phyloP scores from a whole-genome alignment of 2,113 vertebrate species.

The Sardina pilchardus region DNA sequence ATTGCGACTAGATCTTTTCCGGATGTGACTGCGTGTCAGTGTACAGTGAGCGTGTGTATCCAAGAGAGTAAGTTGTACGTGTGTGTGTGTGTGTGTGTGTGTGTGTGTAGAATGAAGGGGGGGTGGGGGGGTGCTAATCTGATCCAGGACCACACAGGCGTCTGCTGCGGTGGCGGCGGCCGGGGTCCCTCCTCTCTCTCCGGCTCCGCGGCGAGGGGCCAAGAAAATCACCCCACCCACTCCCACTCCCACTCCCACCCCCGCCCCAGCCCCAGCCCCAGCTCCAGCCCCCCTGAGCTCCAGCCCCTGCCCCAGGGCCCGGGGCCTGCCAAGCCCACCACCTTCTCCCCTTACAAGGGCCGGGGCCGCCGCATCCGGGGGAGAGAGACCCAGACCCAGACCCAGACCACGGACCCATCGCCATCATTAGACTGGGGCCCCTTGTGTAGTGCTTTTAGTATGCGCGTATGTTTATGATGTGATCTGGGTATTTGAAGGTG shows the following conservation, averaged over 20 bases:
- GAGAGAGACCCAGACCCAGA: not conserved
- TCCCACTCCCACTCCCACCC: not conserved
- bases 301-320: constrained; percentile 25
- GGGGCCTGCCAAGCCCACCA: constrained; percentile 43
- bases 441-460: not conserved
- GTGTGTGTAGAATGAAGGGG: not conserved
- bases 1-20: constrained; percentile 8
- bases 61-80: not conserved
- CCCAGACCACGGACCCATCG: not conserved
- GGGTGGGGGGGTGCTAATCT: constrained; percentile 49
- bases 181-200: constrained; percentile 27
- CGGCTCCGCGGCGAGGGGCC: constrained; percentile 47
- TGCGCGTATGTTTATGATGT: constrained; percentile 11
- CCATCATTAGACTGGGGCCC: constrained; percentile 2
- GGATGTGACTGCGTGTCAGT: constrained; percentile 15
- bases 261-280: not conserved
- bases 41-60: not conserved
- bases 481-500: not conserved
- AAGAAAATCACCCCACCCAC: constrained; percentile 66
- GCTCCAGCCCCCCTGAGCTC: not conserved
- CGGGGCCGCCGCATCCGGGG: constrained; percentile 43
- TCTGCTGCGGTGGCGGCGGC: constrained; percentile 31
- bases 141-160: constrained; percentile 67
- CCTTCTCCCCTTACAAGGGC: constrained; percentile 68
- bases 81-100: not conserved